Evolutionary conservation across 2,888 invertebrate species (phyloP).

Genomic region (Euphydryas editha): DNA sequence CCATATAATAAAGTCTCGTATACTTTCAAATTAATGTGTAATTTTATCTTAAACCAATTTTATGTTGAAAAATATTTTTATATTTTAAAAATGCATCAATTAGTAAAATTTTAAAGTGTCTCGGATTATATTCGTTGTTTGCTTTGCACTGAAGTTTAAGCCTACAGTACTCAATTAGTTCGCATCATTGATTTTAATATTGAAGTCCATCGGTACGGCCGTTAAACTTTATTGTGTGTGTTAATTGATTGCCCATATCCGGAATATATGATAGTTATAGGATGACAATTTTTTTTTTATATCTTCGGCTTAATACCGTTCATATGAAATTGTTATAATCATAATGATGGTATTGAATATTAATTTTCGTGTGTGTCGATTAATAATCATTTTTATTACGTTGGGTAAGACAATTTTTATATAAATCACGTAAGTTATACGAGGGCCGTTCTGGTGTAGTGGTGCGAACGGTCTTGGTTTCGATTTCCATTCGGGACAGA

Average conservation of each 20-base stretch:
- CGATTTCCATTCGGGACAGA: too few relatives aligned
- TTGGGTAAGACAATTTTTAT: too few relatives aligned
- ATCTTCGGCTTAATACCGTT: neutral
- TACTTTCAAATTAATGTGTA: too few relatives aligned
- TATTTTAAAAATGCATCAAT: neutral
- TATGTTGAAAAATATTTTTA: neutral
- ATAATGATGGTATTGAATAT: neutral
- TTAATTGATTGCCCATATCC: conserved; percentile 32
- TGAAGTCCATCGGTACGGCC: conserved; percentile 12
- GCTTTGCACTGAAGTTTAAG: conserved; percentile 18
- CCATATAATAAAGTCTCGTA: too few relatives aligned
- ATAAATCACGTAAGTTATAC: too few relatives aligned
- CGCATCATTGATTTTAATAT: conserved; percentile 36
- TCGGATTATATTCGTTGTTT: conserved; percentile 10
- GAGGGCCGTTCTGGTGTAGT: too few relatives aligned
- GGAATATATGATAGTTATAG: conserved; percentile 19
- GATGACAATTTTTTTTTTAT: neutral
- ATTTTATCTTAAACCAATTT: neutral
- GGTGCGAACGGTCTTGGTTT: too few relatives aligned
- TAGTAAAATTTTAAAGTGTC: conserved; percentile 7
- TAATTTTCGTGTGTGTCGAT: too few relatives aligned
- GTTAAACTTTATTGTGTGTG: conserved; percentile 26
- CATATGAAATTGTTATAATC: neutral
- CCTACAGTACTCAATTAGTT: conserved; percentile 34
- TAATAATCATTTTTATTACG: too few relatives aligned